Evolutionary conservation across 2,888 invertebrate genomes (phyloP), one percentile per base, ranked within the genome.

Genomic region (Phortica okadai): DNA sequence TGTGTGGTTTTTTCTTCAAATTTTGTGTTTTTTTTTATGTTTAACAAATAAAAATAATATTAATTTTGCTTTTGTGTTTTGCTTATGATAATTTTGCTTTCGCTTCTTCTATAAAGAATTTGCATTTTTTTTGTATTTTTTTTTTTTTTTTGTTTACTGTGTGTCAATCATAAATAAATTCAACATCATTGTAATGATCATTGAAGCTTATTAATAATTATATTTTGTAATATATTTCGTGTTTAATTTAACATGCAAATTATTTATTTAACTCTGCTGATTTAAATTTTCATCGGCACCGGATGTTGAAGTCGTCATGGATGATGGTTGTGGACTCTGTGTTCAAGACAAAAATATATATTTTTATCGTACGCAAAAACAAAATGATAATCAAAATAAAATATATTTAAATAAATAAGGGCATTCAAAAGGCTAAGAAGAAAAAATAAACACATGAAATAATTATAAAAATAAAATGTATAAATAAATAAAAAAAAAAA

Each of bases 251-350:
- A 82, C 84, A 86, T 86, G 84, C 86, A 79, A 75, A 75, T 75
- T 76, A 10, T 58, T 69, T 75, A 82, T 90, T 90, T 90, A 90
- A 86, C 88, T 89, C 86, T 91, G 91, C 86, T 94, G 94, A 92
- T 95, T 95, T 92, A 95, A 93, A 92, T 95, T 95, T 91, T 95
- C 95, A 90, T 95, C 95, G 85, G 95, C 91, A 94, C 94, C 90
- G 94, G 94, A 89, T 92, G 92, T 90, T 92, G 93, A 90, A 92
- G 91, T 90, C 89, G 90, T 91, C 91, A 90, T 87, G 91, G 91
- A 85, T 82, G 93, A 93, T 90, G 95, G 95, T 90, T 94, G 92
- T 88, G 95, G 95, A 92, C 94, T 95, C 95, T 95, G 93, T 92
- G 91, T 87, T 90, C 82, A 86, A 89, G 85, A 86, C 76, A 87